Conservation (phyloP, 2,113 vertebrate genomes). For the Chinchilla lanigera region DNA sequence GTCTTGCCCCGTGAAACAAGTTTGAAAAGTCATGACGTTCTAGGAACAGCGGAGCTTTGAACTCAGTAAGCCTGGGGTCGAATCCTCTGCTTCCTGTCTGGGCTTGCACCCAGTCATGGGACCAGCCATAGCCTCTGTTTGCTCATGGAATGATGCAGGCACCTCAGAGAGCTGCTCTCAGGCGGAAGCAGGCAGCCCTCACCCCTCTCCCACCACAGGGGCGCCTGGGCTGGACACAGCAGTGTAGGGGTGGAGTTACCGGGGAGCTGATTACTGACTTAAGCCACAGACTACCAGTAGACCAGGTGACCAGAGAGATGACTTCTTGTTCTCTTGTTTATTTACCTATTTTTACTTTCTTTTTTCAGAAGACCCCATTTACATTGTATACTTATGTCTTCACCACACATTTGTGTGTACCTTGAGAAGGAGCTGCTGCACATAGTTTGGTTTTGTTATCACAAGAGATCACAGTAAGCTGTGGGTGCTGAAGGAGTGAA, state of each 20-base stretch:
- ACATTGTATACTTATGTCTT: not conserved
- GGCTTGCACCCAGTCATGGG: not conserved
- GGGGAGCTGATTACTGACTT: not conserved
- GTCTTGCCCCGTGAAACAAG: not conserved
- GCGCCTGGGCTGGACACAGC: not conserved
- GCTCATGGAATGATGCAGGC: not conserved
- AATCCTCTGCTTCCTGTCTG: too few species aligned
- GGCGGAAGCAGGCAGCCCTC: not conserved
- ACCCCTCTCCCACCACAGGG: too few species aligned
- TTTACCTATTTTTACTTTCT: not conserved
- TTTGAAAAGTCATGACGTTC: not conserved
- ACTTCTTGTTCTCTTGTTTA: not conserved
- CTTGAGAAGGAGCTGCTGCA: not conserved
- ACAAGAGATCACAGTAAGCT: not conserved
- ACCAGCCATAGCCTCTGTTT: not conserved
- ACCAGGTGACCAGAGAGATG: not conserved
- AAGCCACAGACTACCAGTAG: not conserved
- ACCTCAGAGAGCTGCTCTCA: not conserved
- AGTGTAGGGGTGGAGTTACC: not conserved
- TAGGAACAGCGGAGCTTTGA: not conserved
- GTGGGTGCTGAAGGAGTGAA: not conserved
- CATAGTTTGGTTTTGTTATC: not conserved
- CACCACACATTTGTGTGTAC: not conserved
- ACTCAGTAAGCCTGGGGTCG: not conserved
- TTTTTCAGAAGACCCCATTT: not conserved